Percentiles rank a stretch among this genome's conserved stretches.
These are phyloP conservation scores for Rhinichthys osculus DNA, from an alignment of 2,797 vertebrate genomes.

Conservation along the genomic window DNA sequence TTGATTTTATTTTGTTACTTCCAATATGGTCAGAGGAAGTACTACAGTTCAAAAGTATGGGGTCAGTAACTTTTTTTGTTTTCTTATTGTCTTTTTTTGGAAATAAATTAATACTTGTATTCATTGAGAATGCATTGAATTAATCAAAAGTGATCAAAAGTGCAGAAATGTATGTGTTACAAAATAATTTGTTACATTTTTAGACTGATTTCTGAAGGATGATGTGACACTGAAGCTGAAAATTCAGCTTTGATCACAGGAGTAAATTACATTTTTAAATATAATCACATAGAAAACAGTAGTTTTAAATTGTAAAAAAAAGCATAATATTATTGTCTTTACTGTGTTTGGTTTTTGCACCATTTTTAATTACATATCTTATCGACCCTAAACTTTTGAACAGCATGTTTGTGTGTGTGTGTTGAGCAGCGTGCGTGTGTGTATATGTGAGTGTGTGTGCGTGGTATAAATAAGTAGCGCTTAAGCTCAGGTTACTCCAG, in stretches of 20 bases:
- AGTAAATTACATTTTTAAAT: background rate
- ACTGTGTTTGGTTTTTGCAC: background rate
- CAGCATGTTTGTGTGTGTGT: background rate
- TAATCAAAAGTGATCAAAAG: background rate
- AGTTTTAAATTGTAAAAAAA: background rate
- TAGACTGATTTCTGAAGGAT: background rate
- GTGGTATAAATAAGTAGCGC: slow-evolving; percentile 1
- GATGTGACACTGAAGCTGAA: background rate
- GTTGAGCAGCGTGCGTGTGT: no score
- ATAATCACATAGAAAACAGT: background rate
- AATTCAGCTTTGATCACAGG: background rate
- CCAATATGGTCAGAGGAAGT: background rate
- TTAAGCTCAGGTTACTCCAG: slow-evolving; percentile 10
- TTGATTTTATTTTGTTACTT: background rate
- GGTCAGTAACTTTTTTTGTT: background rate
- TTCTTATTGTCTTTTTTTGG: background rate
- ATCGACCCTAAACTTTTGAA: background rate
- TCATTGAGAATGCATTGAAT: background rate
- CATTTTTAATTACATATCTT: no score
- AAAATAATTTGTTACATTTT: background rate
- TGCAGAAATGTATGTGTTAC: background rate
- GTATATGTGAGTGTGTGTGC: background rate
- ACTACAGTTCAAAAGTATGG: background rate
- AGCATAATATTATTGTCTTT: background rate
- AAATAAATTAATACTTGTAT: background rate